Conservation (phyloP, 2,888 invertebrate genomes). For the Ctenicera cuprea region DNA sequence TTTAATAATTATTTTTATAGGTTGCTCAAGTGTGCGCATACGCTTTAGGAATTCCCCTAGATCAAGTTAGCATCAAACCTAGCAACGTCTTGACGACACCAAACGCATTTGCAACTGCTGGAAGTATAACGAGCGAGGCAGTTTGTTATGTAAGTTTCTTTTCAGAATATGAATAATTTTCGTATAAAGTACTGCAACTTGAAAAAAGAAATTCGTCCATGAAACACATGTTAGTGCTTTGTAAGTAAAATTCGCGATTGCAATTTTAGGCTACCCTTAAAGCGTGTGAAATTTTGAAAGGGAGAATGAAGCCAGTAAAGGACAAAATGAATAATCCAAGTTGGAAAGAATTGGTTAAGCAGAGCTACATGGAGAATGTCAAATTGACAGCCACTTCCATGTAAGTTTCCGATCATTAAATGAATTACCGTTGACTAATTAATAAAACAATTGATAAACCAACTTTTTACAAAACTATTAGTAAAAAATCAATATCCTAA, state of each 20-base stretch:
- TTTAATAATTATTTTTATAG: slow-evolving; percentile 66
- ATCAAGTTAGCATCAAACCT: slow-evolving; percentile 80
- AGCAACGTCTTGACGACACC: slow-evolving; percentile 80
- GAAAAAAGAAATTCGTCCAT: too few species aligned
- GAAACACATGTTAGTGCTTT: too few species aligned
- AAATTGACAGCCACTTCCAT: slow-evolving; percentile 79
- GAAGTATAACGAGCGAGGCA: slow-evolving; percentile 83
- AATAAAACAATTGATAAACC: too few species aligned
- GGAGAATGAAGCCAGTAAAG: slow-evolving; percentile 77
- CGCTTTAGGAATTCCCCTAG: slow-evolving; percentile 80
- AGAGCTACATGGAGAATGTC: slow-evolving; percentile 75
- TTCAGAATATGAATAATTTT: background rate
- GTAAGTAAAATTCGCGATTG: too few species aligned
- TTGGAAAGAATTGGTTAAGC: slow-evolving; percentile 77
- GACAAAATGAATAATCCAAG: slow-evolving; percentile 71
- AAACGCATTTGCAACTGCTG: slow-evolving; percentile 82
- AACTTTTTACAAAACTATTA: too few species aligned
- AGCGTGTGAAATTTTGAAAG: slow-evolving; percentile 79
- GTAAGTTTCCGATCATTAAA: slow-evolving; percentile 59
- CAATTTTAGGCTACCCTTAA: slow-evolving; percentile 73
- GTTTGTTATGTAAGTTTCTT: slow-evolving; percentile 71
- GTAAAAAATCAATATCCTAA: too few species aligned
- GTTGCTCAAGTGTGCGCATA: slow-evolving; percentile 85
- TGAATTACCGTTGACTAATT: background rate
- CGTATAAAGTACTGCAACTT: too few species aligned